Percentiles rank a stretch among this genome's conserved stretches.
These are phyloP conservation scores for Drosophila anomalipes DNA, from an alignment of 2,888 invertebrate genomes.

Conservation along the genomic window DNA sequence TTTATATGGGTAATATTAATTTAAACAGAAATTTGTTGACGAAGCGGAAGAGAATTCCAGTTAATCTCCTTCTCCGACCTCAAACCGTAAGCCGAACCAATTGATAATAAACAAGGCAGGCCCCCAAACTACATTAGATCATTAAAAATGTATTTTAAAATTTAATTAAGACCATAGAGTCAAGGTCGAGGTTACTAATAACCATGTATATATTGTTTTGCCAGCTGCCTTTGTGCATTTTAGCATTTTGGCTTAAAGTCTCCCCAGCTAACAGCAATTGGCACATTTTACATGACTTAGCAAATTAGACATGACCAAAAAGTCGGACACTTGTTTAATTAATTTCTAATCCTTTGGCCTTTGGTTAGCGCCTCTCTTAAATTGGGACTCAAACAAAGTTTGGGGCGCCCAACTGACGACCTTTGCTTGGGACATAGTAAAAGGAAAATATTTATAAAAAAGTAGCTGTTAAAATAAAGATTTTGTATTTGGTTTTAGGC, in stretches of 20 bases:
- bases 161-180: background rate
- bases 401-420: slow-evolving; percentile 17
- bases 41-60: background rate
- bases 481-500: slow-evolving; percentile 28
- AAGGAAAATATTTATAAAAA: background rate
- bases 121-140: background rate
- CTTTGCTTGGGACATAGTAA: slow-evolving; percentile 10
- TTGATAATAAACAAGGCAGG: background rate
- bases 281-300: slow-evolving; percentile 8
- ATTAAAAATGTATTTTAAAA: background rate
- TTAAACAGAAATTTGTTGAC: background rate
- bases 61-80: background rate
- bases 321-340: slow-evolving; percentile 47
- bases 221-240: background rate
- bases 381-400: slow-evolving; percentile 12
- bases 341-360: slow-evolving; percentile 33
- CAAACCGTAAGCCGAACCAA: background rate
- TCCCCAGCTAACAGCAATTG: background rate
- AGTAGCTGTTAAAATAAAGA: slow-evolving; percentile 23
- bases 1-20: background rate
- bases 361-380: slow-evolving; percentile 3
- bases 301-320: slow-evolving; percentile 6
- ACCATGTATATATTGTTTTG: background rate
- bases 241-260: background rate
- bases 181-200: background rate